Evolutionary conservation across 2,113 vertebrate species (phyloP), one percentile per base, ranked within the genome.

Genomic region (Pagrus major): DNA sequence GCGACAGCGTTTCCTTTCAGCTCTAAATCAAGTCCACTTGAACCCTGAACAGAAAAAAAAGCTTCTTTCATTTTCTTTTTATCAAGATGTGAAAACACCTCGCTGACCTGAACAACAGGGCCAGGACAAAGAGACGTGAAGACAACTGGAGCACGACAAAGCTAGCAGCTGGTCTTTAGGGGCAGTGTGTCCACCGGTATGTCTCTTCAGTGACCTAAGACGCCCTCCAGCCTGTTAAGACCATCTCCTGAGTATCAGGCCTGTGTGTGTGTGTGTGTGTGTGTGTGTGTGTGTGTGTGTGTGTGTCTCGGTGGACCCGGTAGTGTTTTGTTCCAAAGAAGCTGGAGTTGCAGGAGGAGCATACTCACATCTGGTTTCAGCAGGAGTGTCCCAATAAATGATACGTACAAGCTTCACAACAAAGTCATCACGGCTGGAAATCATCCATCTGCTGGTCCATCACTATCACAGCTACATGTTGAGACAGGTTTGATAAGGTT

Each of bases 361-460:
- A 63, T 51, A 81, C 84, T 84, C 83, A 86, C 92, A 92, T 91
- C 91, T 93, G 93, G 86, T 91, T 86, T 93, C 67, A 88, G 31
- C 42, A 69, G 31, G 25, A 63, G 59, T 29, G 71, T 78, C 71
- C 74, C 35, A 25, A 70, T 65, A 81, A 81, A 80, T 72, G 58
- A 67, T 58, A 42, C 63, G 39, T 31, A 25, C 64, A 49, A 70
- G 42, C 35, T 55, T 9, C 31, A 47, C 59, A 59, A 70, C 55
- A 71, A 80, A 80, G 64, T 80, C 55, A 59, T 73, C 68, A 52
- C 18, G 0, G 18, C 27, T 46, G 52, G 15, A 61, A 59, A 61
- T 66, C 37, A 54, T 82, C 37, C 1, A 41, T 12, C 20, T 21
- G 15, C 16, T 23, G 23, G 46, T 21, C 15, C 2, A 0, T 27